Percentiles rank a stretch among this genome's conserved stretches.
Conservation (phyloP, 2,888 invertebrate genomes). For the Tridacna crocea region DNA sequence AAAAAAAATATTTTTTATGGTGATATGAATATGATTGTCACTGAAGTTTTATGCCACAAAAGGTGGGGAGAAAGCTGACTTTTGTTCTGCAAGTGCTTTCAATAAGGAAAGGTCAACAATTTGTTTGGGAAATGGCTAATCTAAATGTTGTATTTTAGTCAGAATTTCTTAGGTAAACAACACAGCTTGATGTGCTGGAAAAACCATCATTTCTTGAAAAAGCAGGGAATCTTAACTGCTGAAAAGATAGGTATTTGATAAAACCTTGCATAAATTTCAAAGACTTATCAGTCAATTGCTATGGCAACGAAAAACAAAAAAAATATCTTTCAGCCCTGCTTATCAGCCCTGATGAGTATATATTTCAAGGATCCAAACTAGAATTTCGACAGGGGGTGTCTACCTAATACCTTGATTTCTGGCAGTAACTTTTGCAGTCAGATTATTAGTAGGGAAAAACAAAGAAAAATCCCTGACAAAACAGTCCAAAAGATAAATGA, state of each 20-base stretch:
- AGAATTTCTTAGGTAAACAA: no score
- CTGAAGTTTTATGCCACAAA: no score
- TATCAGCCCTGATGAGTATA: conserved; percentile 39
- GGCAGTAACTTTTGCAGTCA: no score
- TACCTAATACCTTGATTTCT: background rate
- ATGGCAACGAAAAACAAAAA: conserved; percentile 51
- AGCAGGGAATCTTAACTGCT: conserved; percentile 24
- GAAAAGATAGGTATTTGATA: conserved; percentile 47
- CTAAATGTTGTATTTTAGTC: background rate
- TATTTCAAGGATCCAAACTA: conserved; percentile 19
- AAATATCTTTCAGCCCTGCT: conserved; percentile 50
- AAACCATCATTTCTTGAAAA: conserved; percentile 21
- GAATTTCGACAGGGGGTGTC: conserved; percentile 43
- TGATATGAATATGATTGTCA: no score
- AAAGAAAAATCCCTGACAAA: no score
- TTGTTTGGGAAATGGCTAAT: conserved; percentile 2
- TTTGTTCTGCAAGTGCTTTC: background rate
- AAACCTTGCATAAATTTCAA: conserved; percentile 59
- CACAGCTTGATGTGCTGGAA: background rate
- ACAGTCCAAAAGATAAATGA: no score
- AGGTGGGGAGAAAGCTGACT: no score
- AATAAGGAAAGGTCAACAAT: background rate
- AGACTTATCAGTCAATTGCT: conserved; percentile 54
- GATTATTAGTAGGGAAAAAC: no score
- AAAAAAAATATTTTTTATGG: no score